These are phyloP conservation scores for Argya squamiceps DNA, from an alignment of 2,797 vertebrate genomes.

Conservation along the genomic window DNA sequence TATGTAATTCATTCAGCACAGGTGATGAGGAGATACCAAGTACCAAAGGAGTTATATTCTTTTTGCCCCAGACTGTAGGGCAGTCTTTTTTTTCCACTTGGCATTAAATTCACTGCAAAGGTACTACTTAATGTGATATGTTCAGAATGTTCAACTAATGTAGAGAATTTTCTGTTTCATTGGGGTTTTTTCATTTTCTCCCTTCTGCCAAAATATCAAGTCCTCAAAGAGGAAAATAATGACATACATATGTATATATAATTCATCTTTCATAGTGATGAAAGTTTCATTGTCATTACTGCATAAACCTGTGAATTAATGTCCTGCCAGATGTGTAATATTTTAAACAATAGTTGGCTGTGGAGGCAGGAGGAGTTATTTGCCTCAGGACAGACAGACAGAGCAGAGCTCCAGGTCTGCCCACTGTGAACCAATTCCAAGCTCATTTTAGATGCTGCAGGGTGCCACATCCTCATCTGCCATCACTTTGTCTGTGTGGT, in stretches of 20 bases:
- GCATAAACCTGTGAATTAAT: not conserved
- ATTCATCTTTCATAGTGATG: not conserved
- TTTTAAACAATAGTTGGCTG: not conserved
- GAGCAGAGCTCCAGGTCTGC: not conserved
- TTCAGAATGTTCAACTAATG: not conserved
- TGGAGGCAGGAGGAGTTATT: not conserved
- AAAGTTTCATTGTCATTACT: not conserved
- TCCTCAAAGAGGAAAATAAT: not conserved
- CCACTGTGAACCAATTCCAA: not conserved
- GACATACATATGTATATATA: not conserved
- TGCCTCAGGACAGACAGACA: not conserved
- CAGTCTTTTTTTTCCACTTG: not conserved
- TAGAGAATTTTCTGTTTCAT: fast-evolving
- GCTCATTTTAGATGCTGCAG: not conserved
- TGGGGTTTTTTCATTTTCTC: not conserved
- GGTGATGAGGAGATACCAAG: not conserved
- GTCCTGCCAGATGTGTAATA: not conserved
- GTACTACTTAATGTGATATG: too few relatives aligned
- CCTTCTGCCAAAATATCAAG: not conserved
- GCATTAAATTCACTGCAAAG: not conserved
- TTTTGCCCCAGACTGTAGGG: not conserved
- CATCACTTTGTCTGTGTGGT: not conserved
- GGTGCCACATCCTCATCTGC: not conserved
- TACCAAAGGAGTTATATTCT: not conserved
- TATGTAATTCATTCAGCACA: not conserved